Evolutionary conservation across 2,888 invertebrate genomes (phyloP), one percentile per base, ranked within the genome.

Genomic region (Fragum sueziense): DNA sequence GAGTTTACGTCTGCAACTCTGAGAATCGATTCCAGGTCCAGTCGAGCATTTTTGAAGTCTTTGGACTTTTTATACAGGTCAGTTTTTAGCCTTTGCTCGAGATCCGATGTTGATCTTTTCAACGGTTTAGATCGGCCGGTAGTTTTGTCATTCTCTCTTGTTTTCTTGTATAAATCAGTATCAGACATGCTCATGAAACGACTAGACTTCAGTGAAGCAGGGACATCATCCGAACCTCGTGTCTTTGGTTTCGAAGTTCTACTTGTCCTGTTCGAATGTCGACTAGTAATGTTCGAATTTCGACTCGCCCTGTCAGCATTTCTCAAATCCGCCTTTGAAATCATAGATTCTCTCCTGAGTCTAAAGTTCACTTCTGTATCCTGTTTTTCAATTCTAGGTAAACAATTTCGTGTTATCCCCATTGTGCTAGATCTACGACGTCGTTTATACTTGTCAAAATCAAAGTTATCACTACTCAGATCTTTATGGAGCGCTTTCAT

Each of bases 141-240:
- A 0, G 65, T 14, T 27, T 65, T 65, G 14, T 47, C 47, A 31
- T 31, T 27, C 2, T 27, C 65, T 25, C 25, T 41, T 17, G n/a
- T 52, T 25, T 59, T 51, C 59, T 25, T 78, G 70, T 83, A 68
- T 27, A 83, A 22, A 59, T 83, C 75, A 17, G 82, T 77, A 75
- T 83, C 82, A 2, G 82, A 83, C 22, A 79, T 52, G 57, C 82
- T 83, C 25, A 80, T 34, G 27, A 71, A 37, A 6, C 59, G 71
- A 71, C 71, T 71, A 25, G 59, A 57, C 41, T 71, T 59, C 33
- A 71, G 29, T 25, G 22, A 51, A 61, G 41, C n/a, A 17, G 65
- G 57, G 6, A 57, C n/a, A 7, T 27, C 41, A 11, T 65, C 65
- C 11, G 33, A 17, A 41, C 41, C n/a, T 2, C 4, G 2, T 14